These are phyloP conservation scores for Toxotes lorentzi DNA, from an alignment of 2,797 vertebrate species.

Conservation along the genomic window DNA sequence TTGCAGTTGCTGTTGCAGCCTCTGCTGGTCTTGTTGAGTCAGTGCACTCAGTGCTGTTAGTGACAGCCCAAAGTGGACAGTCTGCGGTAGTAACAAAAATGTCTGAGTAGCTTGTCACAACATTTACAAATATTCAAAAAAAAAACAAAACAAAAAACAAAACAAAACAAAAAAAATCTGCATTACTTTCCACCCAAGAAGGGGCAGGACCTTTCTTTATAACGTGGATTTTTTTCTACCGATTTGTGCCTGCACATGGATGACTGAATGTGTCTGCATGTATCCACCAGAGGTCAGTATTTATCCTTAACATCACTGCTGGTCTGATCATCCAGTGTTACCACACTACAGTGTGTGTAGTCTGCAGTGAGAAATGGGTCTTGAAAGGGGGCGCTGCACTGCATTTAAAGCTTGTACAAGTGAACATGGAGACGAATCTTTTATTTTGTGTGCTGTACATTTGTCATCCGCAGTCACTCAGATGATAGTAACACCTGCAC, in stretches of 20 bases:
- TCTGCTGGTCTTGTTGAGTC: conserved; percentile 32
- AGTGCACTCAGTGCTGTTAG: conserved; percentile 4
- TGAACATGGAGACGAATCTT: background rate
- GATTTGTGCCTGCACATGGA: background rate
- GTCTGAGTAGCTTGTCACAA: background rate
- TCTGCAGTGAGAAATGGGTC: background rate
- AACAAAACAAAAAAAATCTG: background rate
- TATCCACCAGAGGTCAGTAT: conserved; percentile 19
- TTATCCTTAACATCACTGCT: too few species aligned
- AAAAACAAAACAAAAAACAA: too few species aligned
- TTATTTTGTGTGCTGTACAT: conserved; percentile 1
- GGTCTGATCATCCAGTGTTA: background rate
- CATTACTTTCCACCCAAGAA: background rate
- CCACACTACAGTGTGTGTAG: too few species aligned
- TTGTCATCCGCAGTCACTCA: conserved; percentile 69
- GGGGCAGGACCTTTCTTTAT: background rate
- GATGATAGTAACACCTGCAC: conserved; percentile 41
- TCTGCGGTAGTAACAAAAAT: background rate
- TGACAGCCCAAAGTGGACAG: background rate
- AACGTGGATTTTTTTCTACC: too few species aligned
- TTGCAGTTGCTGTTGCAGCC: background rate
- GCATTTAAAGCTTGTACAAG: background rate
- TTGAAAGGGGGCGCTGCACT: too few species aligned
- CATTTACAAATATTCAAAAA: background rate
- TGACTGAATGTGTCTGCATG: background rate